Percentiles rank a stretch among this genome's conserved stretches.
Evolutionary conservation across 2,113 vertebrate genomes (phyloP).

Genomic region (Calcarius ornatus): DNA sequence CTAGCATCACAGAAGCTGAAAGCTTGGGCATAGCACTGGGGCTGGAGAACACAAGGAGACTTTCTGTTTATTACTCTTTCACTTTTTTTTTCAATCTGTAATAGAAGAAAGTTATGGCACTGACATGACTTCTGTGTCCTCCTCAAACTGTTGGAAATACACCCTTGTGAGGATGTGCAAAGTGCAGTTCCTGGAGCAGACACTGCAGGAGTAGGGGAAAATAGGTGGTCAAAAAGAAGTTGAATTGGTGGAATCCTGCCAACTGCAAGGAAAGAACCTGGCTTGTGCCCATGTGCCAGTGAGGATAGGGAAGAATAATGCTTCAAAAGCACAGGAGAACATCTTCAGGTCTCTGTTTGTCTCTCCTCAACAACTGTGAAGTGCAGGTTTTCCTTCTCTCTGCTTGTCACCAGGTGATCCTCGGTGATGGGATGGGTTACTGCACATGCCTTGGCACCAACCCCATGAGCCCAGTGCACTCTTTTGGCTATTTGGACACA

Average conservation of each 20-base stretch:
- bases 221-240: not conserved
- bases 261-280: not conserved
- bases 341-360: not conserved
- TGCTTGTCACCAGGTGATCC: not conserved
- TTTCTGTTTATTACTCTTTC: not conserved
- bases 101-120: not conserved
- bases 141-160: not conserved
- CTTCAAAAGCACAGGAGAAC: not conserved
- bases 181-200: not conserved
- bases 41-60: not conserved
- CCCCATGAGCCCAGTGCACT: not conserved
- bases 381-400: not conserved
- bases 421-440: not conserved
- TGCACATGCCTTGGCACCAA: not conserved
- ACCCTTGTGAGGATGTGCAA: not conserved
- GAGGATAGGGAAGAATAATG: rapidly evolving
- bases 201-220: not conserved
- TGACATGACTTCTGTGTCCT: not conserved
- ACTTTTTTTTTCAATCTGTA: not conserved
- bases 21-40: not conserved
- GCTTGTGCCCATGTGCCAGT: not conserved
- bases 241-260: not conserved
- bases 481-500: not conserved
- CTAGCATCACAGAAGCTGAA: not conserved
- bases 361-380: not conserved